phyloP scores from a whole-genome alignment of 1,140 invertebrate species.

The Piezodorus guildinii region DNA sequence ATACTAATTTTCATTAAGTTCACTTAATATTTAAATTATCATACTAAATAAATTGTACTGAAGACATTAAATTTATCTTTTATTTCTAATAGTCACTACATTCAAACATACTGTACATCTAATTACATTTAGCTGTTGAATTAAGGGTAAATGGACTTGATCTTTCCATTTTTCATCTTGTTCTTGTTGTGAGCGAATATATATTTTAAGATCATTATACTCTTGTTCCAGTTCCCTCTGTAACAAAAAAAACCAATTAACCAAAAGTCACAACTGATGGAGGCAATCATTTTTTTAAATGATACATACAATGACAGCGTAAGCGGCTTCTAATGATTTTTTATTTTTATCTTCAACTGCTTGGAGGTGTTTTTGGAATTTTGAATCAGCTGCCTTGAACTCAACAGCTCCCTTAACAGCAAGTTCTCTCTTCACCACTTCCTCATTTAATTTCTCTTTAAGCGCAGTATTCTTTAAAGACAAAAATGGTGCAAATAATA shows the following conservation, averaged over 20 bases:
- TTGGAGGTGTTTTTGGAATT: not conserved
- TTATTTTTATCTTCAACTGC: not conserved
- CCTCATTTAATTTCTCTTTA: slow-evolving; percentile 5
- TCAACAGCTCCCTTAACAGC: slow-evolving; percentile 8
- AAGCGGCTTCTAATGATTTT: not conserved
- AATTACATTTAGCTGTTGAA: slow-evolving; percentile 20
- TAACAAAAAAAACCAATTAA: slow-evolving; percentile 15
- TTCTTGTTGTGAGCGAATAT: slow-evolving; percentile 29
- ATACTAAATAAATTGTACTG: not conserved
- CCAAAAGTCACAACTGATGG: not conserved
- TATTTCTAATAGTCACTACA: not conserved
- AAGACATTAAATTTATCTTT: not conserved
- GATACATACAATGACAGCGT: not conserved
- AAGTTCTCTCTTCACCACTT: slow-evolving; percentile 8
- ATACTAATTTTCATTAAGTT: no score
- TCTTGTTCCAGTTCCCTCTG: slow-evolving; percentile 39
- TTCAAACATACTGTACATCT: slow-evolving; percentile 8
- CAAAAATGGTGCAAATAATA: no score
- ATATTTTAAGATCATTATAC: slow-evolving; percentile 34
- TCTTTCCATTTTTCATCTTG: slow-evolving; percentile 26
- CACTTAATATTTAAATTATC: no score
- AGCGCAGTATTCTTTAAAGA: slow-evolving; percentile 18
- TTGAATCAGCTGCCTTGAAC: not conserved
- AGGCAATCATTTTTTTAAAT: not conserved
- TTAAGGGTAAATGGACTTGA: slow-evolving; percentile 10